phyloP scores from a whole-genome alignment of 2,797 vertebrate genomes.

The Myripristis jacobus region DNA sequence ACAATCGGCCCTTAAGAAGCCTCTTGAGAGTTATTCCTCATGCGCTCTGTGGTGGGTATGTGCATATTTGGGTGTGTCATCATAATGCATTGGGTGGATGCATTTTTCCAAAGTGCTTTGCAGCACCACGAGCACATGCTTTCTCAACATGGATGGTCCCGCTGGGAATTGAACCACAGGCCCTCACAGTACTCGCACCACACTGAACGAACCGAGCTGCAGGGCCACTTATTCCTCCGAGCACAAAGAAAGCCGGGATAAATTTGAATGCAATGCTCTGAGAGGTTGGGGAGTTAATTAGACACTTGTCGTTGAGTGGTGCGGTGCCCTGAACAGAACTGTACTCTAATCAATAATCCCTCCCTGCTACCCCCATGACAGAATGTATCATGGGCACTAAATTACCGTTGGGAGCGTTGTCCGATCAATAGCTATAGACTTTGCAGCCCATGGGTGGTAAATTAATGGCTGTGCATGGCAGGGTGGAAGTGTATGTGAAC shows the following conservation, averaged over 20 bases:
- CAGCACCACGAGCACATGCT: conserved; percentile 10
- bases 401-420: conserved; percentile 78
- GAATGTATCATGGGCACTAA: conserved; percentile 76
- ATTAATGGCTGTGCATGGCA: conserved; percentile 59
- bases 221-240: not conserved
- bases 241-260: conserved; percentile 21
- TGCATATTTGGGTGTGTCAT: conserved; percentile 1
- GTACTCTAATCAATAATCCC: conserved; percentile 73
- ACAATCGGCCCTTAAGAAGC: too few relatives aligned
- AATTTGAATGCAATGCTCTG: conserved; percentile 39
- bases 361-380: conserved; percentile 75
- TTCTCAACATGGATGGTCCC: conserved; percentile 31
- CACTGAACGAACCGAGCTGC: conserved; percentile 6
- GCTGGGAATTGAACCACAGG: conserved; percentile 12
- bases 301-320: conserved; percentile 41
- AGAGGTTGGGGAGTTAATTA: conserved; percentile 64
- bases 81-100: not conserved
- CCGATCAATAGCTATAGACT: conserved; percentile 86
- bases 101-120: conserved; percentile 7
- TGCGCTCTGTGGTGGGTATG: conserved; percentile 8
- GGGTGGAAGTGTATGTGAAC: conserved; percentile 43
- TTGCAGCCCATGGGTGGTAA: conserved; percentile 69
- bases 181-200: conserved; percentile 6
- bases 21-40: not conserved
- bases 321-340: conserved; percentile 51